Evolutionary conservation across 2,113 vertebrate species (phyloP).

Genomic region (Riparia riparia): DNA sequence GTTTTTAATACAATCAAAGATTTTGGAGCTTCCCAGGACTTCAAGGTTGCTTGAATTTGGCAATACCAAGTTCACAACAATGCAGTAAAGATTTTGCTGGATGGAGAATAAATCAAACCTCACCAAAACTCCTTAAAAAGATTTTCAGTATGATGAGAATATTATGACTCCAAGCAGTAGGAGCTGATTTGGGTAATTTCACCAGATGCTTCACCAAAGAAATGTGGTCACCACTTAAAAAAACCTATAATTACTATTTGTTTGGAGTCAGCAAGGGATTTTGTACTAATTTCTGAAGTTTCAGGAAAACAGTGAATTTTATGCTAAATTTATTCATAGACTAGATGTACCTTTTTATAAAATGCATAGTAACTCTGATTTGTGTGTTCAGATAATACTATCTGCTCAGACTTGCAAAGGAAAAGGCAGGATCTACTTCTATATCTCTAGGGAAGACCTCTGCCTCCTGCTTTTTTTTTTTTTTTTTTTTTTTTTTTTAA

Average conservation of each 20-base stretch:
- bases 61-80: neutral
- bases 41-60: neutral
- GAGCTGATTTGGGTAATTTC: neutral
- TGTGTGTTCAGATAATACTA: slow-evolving; percentile 8
- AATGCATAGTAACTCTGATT: slow-evolving; percentile 13
- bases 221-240: neutral
- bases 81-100: neutral
- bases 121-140: neutral
- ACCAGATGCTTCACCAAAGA: neutral
- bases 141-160: neutral
- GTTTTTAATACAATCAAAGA: neutral
- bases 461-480: neutral
- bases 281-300: slow-evolving; percentile 31
- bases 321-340: slow-evolving; percentile 61
- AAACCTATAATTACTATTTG: slow-evolving; percentile 2
- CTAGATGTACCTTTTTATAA: neutral
- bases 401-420: neutral
- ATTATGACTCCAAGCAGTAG: neutral
- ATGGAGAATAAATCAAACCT: neutral
- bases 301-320: neutral
- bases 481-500: neutral
- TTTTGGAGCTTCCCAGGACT: neutral
- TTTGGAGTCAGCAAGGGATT: slow-evolving; percentile 4
- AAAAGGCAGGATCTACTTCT: neutral
- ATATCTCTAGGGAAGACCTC: neutral